phyloP scores from a whole-genome alignment of 2,797 vertebrate species.

The Ceryle rudis region DNA sequence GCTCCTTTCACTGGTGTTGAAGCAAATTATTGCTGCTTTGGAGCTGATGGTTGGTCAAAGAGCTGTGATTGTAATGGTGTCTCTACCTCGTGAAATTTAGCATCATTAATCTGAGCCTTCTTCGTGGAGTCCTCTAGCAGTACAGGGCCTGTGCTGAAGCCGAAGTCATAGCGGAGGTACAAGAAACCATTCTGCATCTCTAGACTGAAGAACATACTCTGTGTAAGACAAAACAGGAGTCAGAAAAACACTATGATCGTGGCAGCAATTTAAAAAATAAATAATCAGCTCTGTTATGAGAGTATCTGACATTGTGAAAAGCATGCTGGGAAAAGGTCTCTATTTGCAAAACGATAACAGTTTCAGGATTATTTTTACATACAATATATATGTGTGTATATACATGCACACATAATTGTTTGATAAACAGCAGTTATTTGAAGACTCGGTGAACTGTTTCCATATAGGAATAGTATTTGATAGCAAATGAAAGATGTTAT shows the following conservation, averaged over 20 bases:
- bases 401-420: neutral
- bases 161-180: constrained; percentile 93
- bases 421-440: neutral
- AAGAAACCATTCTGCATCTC: constrained; percentile 91
- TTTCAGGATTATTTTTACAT: neutral
- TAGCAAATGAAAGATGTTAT: neutral
- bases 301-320: neutral
- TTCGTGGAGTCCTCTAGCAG: constrained; percentile 86
- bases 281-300: rapidly evolving
- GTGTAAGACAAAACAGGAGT: constrained; percentile 55
- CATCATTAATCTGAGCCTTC: constrained; percentile 93
- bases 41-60: neutral
- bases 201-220: constrained; percentile 93
- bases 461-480: neutral
- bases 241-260: neutral
- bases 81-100: constrained; percentile 94
- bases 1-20: neutral
- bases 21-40: neutral
- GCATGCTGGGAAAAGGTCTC: neutral
- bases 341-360: neutral
- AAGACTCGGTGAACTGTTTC: neutral
- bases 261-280: neutral
- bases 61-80: neutral
- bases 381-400: neutral
- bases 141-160: constrained; percentile 87